These are phyloP conservation scores for Tolmerus cingulatus DNA, from an alignment of 2,888 invertebrate species.

Conservation along the genomic window DNA sequence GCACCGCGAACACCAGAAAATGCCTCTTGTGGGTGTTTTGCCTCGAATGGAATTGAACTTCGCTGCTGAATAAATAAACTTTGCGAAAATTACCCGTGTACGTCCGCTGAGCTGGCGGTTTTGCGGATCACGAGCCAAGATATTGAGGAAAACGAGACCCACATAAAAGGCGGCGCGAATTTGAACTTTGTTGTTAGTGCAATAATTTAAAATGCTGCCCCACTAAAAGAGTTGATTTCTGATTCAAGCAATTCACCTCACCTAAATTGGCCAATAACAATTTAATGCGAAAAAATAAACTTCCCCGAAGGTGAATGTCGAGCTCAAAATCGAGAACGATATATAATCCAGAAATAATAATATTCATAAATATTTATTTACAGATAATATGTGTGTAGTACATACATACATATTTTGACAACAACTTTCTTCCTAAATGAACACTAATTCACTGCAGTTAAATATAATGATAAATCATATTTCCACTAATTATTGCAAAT, in stretches of 20 bases:
- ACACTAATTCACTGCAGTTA: too few relatives aligned
- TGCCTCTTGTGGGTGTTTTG: constrained; percentile 5
- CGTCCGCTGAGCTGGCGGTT: not conserved
- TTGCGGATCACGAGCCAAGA: not conserved
- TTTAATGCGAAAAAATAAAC: not conserved
- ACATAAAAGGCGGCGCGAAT: not conserved
- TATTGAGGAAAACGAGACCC: not conserved
- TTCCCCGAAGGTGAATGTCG: not conserved
- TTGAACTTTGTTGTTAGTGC: not conserved
- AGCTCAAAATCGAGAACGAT: not conserved
- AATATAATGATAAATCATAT: too few relatives aligned
- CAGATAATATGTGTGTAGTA: too few relatives aligned
- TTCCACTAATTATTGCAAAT: too few relatives aligned
- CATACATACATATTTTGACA: too few relatives aligned
- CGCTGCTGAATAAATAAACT: not conserved
- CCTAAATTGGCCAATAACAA: not conserved
- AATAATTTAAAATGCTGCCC: not conserved
- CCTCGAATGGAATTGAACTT: not conserved
- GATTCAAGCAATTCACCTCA: not conserved
- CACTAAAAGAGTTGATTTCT: not conserved
- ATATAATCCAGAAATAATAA: not conserved
- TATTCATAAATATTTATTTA: too few relatives aligned
- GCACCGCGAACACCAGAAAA: not conserved
- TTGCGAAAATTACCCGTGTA: not conserved
- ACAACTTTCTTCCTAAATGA: too few relatives aligned